These are phyloP conservation scores for Pyrgilauda ruficollis DNA, from an alignment of 2,113 vertebrate genomes.

Conservation along the genomic window DNA sequence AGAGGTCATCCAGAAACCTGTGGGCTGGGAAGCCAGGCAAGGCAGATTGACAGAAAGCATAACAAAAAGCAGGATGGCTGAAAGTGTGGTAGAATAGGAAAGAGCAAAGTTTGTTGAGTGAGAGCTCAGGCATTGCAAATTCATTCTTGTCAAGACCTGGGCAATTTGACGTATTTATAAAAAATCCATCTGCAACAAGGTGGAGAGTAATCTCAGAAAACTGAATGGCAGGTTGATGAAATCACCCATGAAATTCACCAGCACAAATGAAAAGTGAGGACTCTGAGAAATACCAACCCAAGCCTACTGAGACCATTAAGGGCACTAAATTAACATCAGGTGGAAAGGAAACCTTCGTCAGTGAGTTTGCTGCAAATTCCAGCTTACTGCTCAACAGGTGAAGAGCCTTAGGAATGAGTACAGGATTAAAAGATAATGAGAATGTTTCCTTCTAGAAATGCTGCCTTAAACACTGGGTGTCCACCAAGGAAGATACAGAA, in stretches of 20 bases:
- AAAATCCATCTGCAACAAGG: background rate
- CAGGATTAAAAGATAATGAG: background rate
- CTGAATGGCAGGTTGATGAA: background rate
- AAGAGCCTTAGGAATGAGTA: background rate
- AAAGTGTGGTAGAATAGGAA: background rate
- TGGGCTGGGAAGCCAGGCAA: background rate
- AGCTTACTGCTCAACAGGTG: background rate
- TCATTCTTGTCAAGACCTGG: background rate
- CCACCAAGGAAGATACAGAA: background rate
- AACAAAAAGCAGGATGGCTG: background rate
- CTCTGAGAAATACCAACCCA: background rate
- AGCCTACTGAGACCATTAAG: background rate
- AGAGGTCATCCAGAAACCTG: conserved; percentile 22
- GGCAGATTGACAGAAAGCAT: background rate
- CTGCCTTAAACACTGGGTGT: background rate
- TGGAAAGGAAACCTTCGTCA: background rate
- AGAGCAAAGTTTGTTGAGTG: background rate
- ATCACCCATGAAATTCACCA: background rate
- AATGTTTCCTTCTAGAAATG: background rate
- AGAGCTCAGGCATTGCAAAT: background rate
- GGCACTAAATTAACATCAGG: background rate
- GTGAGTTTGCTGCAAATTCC: background rate
- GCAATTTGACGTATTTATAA: rapidly evolving
- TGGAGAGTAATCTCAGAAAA: background rate
- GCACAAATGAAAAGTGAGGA: background rate